phyloP scores from a whole-genome alignment of 2,888 invertebrate genomes.

The Drosophila atripex region DNA sequence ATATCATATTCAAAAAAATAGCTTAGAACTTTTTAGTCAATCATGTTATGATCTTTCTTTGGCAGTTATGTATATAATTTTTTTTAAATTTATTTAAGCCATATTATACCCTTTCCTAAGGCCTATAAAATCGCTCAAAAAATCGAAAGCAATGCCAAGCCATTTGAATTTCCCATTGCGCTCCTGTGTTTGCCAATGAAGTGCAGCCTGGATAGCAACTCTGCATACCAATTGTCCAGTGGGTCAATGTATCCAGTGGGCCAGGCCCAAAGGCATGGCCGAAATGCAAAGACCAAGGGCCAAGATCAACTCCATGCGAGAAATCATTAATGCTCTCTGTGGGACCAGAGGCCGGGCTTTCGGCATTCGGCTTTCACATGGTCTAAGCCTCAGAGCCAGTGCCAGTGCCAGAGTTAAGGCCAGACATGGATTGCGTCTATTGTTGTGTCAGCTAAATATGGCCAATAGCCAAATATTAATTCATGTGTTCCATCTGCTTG shows the following conservation, averaged over 20 bases:
- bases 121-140: conserved; percentile 47
- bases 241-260: conserved; percentile 72
- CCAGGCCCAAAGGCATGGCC: conserved; percentile 40
- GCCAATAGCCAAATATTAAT: conserved; percentile 78
- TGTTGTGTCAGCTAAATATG: conserved; percentile 77
- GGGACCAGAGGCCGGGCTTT: conserved; percentile 5
- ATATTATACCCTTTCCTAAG: conserved; percentile 3
- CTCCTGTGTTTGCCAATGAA: conserved; percentile 57
- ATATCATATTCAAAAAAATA: too few relatives aligned
- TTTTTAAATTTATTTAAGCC: too few relatives aligned
- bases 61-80: too few relatives aligned
- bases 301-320: conserved; percentile 47
- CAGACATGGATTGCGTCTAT: conserved; percentile 51
- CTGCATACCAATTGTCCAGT: conserved; percentile 75
- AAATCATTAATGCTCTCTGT: conserved; percentile 72
- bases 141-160: conserved; percentile 69
- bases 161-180: conserved; percentile 62
- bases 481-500: conserved; percentile 65
- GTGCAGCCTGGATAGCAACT: conserved; percentile 49
- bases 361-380: conserved; percentile 66
- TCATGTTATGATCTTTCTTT: too few relatives aligned
- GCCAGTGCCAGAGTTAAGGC: conserved; percentile 15
- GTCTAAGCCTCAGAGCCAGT: conserved; percentile 13
- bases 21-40: too few relatives aligned
- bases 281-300: conserved; percentile 22